Conservation (phyloP, 2,888 invertebrate species). For the Drosophila anceps region DNA sequence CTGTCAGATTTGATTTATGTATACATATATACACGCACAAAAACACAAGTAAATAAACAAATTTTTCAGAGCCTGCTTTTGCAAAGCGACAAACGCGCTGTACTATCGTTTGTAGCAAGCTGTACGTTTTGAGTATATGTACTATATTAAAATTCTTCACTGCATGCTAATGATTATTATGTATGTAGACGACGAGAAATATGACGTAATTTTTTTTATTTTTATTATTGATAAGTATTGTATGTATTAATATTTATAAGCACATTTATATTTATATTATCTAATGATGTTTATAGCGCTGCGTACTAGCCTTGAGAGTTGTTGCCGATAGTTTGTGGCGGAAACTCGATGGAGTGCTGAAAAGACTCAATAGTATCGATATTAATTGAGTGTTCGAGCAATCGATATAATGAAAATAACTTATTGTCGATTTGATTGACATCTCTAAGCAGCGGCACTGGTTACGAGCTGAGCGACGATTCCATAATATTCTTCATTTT, state of each 20-base stretch:
- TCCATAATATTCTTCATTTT: slow-evolving; percentile 57
- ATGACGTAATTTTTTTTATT: background rate
- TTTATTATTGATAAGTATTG: background rate
- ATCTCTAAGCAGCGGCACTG: slow-evolving; percentile 46
- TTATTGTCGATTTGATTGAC: slow-evolving; percentile 18
- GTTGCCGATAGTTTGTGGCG: background rate
- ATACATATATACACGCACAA: background rate
- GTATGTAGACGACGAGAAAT: too few relatives aligned
- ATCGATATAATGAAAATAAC: slow-evolving; percentile 9
- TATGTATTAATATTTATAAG: too few relatives aligned
- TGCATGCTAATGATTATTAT: background rate
- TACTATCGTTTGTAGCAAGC: background rate
- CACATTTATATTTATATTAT: background rate
- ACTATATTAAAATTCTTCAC: background rate
- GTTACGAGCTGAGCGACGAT: slow-evolving; percentile 53
- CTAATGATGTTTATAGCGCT: background rate
- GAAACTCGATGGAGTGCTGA: background rate
- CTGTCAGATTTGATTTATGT: background rate
- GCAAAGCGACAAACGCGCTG: background rate
- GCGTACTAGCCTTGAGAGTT: background rate
- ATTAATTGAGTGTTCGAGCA: background rate
- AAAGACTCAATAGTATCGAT: background rate
- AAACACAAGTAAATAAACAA: slow-evolving; percentile 5
- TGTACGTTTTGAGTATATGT: background rate
- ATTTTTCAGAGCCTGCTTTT: background rate